Evolutionary conservation across 2,797 vertebrate species (phyloP).

Genomic region (Tokudaia tokunoshimensis): DNA sequence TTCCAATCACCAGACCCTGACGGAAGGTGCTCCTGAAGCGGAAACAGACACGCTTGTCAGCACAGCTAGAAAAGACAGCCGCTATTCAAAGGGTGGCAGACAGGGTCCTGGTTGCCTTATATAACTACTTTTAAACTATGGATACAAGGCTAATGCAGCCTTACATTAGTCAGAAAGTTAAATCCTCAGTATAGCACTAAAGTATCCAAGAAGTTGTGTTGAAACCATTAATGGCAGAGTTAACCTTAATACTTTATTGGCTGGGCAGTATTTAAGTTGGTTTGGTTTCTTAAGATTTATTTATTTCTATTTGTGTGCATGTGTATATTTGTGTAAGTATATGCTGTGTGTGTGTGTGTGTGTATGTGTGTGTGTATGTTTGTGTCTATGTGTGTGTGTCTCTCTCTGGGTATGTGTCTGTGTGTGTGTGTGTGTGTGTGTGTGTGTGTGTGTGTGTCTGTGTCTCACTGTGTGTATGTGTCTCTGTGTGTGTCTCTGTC

Average conservation of each 20-base stretch:
- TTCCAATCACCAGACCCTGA: slow-evolving; percentile 95
- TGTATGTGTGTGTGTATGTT: not conserved
- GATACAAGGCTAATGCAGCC: slow-evolving; percentile 18
- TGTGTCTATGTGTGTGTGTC: not conserved
- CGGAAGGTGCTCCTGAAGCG: slow-evolving; percentile 93
- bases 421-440: not conserved
- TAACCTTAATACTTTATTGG: not conserved
- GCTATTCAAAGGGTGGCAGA: slow-evolving; percentile 52
- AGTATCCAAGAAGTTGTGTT: not conserved
- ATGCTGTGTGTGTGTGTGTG: not conserved
- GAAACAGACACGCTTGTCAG: not conserved
- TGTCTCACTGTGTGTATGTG: not conserved
- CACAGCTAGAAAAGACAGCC: slow-evolving; percentile 43
- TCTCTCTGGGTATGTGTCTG: not conserved
- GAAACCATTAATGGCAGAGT: not conserved
- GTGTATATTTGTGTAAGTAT: not conserved
- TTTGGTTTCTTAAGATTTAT: not conserved
- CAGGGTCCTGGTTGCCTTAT: slow-evolving; percentile 57
- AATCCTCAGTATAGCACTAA: not conserved
- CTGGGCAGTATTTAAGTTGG: not conserved
- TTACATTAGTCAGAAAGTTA: slow-evolving; percentile 34
- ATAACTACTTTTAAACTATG: slow-evolving; percentile 50
- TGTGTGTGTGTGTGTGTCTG: not conserved
- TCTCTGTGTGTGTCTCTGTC: not conserved
- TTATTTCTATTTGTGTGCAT: not conserved